Percentiles rank a stretch among this genome's conserved stretches.
phyloP scores from a whole-genome alignment of 2,797 vertebrate species.

The Clarias fuscus region DNA sequence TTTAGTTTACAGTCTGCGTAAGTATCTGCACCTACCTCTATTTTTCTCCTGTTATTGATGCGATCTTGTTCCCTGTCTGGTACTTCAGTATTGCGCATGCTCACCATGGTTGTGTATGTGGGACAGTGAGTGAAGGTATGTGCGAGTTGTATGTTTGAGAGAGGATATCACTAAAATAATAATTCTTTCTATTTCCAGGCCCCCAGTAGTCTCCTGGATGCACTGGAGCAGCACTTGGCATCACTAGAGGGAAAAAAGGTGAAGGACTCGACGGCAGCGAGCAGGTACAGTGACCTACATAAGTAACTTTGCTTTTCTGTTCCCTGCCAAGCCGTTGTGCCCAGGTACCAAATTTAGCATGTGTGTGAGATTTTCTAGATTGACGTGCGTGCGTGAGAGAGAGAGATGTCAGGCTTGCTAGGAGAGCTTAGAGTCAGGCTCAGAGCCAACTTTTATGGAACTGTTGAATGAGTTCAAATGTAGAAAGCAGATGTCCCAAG shows the following conservation, averaged over 20 bases:
- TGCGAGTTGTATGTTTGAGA: conserved; percentile 3
- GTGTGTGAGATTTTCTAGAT: conserved; percentile 10
- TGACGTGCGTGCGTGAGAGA: background rate
- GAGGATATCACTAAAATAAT: conserved; percentile 49
- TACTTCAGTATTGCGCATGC: conserved; percentile 51
- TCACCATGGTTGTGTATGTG: conserved; percentile 9
- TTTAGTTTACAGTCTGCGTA: conserved; percentile 78
- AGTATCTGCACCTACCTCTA: conserved; percentile 70
- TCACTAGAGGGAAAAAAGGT: conserved; percentile 97
- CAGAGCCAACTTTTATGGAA: conserved; percentile 17
- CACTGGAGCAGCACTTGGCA: conserved; percentile 93
- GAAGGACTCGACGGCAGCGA: conserved; percentile 93
- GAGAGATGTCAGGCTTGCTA: background rate
- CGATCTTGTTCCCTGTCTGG: conserved; percentile 44
- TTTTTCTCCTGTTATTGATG: conserved; percentile 60
- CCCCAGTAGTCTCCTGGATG: conserved; percentile 92
- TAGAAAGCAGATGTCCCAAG: conserved; percentile 3
- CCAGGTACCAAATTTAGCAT: conserved; percentile 36
- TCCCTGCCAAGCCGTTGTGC: conserved; percentile 22
- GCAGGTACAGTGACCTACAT: conserved; percentile 78
- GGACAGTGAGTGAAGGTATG: conserved; percentile 34
- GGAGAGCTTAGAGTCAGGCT: background rate
- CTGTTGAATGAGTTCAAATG: conserved; percentile 14
- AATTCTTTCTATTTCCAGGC: conserved; percentile 74
- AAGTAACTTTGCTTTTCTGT: conserved; percentile 19